phyloP scores from a whole-genome alignment of 2,888 invertebrate genomes.

The Enchytraeus crypticus region DNA sequence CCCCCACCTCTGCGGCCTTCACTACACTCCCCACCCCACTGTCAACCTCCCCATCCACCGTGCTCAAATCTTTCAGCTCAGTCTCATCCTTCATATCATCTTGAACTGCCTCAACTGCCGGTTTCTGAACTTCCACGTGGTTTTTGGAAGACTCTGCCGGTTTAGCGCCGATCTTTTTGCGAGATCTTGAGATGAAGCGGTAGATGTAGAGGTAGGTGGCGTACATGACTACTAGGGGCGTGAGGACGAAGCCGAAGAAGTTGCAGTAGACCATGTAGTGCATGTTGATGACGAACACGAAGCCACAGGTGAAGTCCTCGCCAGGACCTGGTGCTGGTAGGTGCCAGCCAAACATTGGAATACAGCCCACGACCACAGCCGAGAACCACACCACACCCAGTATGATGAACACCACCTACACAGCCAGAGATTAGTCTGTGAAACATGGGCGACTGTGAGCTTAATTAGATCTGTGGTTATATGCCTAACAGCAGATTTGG shows the following conservation, averaged over 20 bases:
- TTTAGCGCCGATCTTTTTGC: too few relatives aligned
- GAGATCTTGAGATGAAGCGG: constrained; percentile 4
- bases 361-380: constrained; percentile 36
- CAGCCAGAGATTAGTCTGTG: too few relatives aligned
- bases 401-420: constrained; percentile 27
- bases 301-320: constrained; percentile 31
- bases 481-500: too few relatives aligned
- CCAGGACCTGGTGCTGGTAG: constrained; percentile 18
- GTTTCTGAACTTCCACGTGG: too few relatives aligned
- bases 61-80: too few relatives aligned
- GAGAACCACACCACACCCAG: constrained; percentile 34
- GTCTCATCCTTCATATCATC: too few relatives aligned
- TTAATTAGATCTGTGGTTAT: too few relatives aligned
- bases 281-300: constrained; percentile 40
- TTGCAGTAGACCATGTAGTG: constrained; percentile 45
- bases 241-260: constrained; percentile 40
- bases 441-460: too few relatives aligned
- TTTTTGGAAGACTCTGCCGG: too few relatives aligned
- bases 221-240: constrained; percentile 38
- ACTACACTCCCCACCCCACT: background rate
- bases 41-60: too few relatives aligned
- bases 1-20: background rate
- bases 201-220: constrained; percentile 41
- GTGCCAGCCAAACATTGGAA: constrained; percentile 45
- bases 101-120: too few relatives aligned